These are phyloP conservation scores for Zoanthus gigantus DNA, from an alignment of 92 coral and sea anemone genomes.

Conservation along the genomic window DNA sequence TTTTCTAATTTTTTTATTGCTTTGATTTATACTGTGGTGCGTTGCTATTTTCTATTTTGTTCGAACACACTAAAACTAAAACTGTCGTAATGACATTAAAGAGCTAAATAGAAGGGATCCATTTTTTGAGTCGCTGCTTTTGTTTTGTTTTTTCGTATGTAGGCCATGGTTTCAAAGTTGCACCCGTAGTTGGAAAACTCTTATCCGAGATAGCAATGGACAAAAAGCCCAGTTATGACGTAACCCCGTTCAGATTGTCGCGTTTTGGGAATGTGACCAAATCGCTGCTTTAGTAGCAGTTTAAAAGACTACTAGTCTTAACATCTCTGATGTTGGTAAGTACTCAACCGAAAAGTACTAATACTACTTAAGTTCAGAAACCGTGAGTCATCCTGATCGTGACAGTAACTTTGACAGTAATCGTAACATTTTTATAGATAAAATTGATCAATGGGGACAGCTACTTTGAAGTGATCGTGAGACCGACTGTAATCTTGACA, in stretches of 20 bases:
- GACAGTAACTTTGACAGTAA: background rate
- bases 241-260: conserved; percentile 24
- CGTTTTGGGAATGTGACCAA: conserved; percentile 37
- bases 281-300: conserved; percentile 6
- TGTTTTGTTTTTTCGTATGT: background rate
- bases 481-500: too few species aligned
- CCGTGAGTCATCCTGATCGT: background rate
- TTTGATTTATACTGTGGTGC: too few species aligned
- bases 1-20: too few species aligned
- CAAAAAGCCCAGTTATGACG: conserved; percentile 32
- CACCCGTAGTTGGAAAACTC: conserved; percentile 33
- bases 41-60: too few species aligned
- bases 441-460: background rate
- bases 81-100: background rate
- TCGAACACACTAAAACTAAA: too few species aligned
- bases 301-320: background rate
- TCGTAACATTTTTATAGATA: background rate
- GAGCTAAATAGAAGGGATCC: background rate
- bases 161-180: conserved; percentile 39
- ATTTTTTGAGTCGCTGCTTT: background rate
- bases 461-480: background rate
- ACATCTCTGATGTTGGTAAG: background rate
- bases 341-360: too few species aligned
- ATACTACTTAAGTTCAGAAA: too few species aligned
- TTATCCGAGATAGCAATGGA: conserved; percentile 42